phyloP scores from a whole-genome alignment of 1,140 invertebrate species.

The Penaeus indicus region DNA sequence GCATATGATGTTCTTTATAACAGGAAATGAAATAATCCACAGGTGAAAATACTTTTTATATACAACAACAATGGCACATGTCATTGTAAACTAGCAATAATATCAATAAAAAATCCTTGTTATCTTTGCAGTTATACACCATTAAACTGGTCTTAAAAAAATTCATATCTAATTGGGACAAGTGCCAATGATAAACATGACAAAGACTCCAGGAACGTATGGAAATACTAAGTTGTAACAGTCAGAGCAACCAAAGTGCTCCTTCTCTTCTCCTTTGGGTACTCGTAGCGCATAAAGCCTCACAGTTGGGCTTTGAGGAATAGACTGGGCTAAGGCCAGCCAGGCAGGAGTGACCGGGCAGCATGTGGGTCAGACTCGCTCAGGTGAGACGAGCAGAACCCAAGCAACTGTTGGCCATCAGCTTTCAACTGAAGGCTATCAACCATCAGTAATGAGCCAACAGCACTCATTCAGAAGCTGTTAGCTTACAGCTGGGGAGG shows the following conservation, averaged over 20 bases:
- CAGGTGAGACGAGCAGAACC: constrained; percentile 41
- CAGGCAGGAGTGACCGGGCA: constrained; percentile 49
- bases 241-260: constrained; percentile 57
- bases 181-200: constrained; percentile 58
- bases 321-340: constrained; percentile 53
- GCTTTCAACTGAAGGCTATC: constrained; percentile 62
- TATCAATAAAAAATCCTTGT: constrained; percentile 33
- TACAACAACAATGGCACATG: constrained; percentile 58
- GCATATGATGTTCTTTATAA: constrained; percentile 48
- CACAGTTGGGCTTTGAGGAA: constrained; percentile 58
- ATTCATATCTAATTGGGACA: constrained; percentile 51
- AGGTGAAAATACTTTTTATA: constrained; percentile 57
- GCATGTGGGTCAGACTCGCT: constrained; percentile 36
- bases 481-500: constrained; percentile 28
- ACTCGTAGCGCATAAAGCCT: constrained; percentile 64
- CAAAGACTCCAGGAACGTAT: constrained; percentile 58
- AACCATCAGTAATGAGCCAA: constrained; percentile 47
- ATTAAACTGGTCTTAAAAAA: constrained; percentile 43
- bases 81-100: constrained; percentile 51
- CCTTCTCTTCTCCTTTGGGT: constrained; percentile 62
- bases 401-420: constrained; percentile 52
- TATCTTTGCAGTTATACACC: constrained; percentile 39
- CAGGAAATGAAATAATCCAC: constrained; percentile 48
- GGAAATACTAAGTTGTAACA: constrained; percentile 63
- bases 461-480: constrained; percentile 43